Evolutionary conservation across 2,113 vertebrate genomes (phyloP).

Genomic region (Bothrops jararaca): DNA sequence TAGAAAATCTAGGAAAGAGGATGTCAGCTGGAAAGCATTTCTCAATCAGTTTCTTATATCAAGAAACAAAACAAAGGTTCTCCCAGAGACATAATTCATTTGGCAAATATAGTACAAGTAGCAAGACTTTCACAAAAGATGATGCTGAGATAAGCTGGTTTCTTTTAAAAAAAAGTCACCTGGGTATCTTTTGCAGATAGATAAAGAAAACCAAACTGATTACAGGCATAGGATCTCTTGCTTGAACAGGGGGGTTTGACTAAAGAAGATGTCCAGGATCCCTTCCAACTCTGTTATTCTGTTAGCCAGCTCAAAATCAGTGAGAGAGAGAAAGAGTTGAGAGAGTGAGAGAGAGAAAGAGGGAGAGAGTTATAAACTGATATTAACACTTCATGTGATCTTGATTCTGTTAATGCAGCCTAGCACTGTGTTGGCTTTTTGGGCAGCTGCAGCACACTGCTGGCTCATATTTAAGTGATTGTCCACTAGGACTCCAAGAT

Average conservation of each 20-base stretch:
- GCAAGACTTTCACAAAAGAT: conserved; percentile 47
- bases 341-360: no score
- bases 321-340: rapidly evolving
- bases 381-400: no score
- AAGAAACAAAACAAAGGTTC: conserved; percentile 35
- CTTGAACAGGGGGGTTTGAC: neutral
- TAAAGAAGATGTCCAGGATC: neutral
- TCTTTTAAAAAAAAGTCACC: conserved; percentile 33
- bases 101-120: conserved; percentile 40
- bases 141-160: neutral
- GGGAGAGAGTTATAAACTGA: no score
- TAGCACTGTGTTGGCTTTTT: no score
- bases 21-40: conserved; percentile 48
- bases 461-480: no score
- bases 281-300: neutral
- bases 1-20: neutral
- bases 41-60: conserved; percentile 41
- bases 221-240: conserved; percentile 35
- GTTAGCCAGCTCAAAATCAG: neutral
- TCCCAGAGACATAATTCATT: conserved; percentile 37
- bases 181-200: conserved; percentile 39
- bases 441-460: no score
- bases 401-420: no score
- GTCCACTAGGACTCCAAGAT: no score
- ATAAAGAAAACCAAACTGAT: conserved; percentile 53